phyloP scores from a whole-genome alignment of 1,140 invertebrate species.

The Ostrea denselamellosa region DNA sequence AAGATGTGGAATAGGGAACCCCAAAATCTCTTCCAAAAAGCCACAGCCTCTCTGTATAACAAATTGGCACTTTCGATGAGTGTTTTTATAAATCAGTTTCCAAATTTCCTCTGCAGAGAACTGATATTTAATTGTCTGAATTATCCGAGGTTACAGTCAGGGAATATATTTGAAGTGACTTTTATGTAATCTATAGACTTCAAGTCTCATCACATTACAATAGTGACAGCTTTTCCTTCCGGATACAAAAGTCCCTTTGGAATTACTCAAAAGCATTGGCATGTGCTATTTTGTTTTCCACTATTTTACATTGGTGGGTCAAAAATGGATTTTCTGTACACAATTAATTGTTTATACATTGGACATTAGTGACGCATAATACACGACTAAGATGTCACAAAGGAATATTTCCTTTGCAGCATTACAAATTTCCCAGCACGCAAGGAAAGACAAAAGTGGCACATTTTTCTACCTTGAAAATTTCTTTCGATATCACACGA shows the following conservation, averaged over 20 bases:
- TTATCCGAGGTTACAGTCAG: not conserved
- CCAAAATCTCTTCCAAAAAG: not conserved
- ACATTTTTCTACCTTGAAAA: not conserved
- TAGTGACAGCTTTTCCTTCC: too few species aligned
- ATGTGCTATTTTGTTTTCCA: too few species aligned
- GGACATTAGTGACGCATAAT: too few species aligned
- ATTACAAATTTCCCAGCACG: not conserved
- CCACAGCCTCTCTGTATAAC: constrained; percentile 18
- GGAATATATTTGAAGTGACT: too few species aligned
- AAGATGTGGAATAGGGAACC: constrained; percentile 20
- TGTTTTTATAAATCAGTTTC: constrained; percentile 10
- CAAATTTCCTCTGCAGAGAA: not conserved
- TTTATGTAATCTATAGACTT: not conserved
- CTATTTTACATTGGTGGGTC: too few species aligned
- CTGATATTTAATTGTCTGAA: not conserved
- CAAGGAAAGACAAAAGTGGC: not conserved
- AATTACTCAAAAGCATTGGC: too few species aligned
- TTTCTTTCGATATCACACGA: not conserved
- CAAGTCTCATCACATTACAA: too few species aligned
- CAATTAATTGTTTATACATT: too few species aligned
- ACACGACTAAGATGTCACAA: too few species aligned
- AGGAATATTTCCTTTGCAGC: too few species aligned
- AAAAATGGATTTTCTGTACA: too few species aligned
- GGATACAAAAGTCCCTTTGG: too few species aligned
- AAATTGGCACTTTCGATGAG: constrained; percentile 20